Evolutionary conservation across 1,140 invertebrate species (phyloP), one percentile per base, ranked within the genome.

Genomic region (Reticulitermes speratus): DNA sequence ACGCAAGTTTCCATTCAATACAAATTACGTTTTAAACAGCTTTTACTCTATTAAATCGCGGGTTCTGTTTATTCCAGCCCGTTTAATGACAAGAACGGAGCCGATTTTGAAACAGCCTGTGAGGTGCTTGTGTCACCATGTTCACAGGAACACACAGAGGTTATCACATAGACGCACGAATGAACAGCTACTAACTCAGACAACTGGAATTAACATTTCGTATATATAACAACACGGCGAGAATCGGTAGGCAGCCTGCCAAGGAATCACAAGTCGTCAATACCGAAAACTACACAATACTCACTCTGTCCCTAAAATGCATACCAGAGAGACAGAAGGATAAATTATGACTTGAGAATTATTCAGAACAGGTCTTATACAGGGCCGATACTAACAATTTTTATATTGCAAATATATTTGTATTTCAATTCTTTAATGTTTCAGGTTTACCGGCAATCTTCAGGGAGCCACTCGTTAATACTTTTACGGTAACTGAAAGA

Each of bases 101-200:
- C 14, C 7, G n/a, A 30, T 75, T 75, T 75, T 8, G 65, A 75
- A 30, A 75, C 65, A 75, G 65, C 25, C 65, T 75, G 65, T 75
- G 65, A 0, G 52, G 1, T 25, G n/a, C 65, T 9, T 30, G 25
- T 75, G 65, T 75, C 65, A 30, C 25, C 14, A 30, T 12, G 19
- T 65, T 65, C 59, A 7, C 59, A 8, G n/a, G 65, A 23, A 75
- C 65, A 25, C 25, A 8, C 65, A 75, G n/a, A 75, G 65, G 65
- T 75, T 75, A 75, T 75, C 65, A 75, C 25, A 30, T 75, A 75
- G 65, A 30, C 65, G n/a, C 65, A 75, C 65, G 65, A 75, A 75
- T 30, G 65, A 25, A 16, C 65, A 25, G 65, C 65, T 8, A 11
- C 1, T n/a, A 75, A 75, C 25, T 30, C 65, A 75, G 7, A 75